These are phyloP conservation scores for Pitangus sulphuratus DNA, from an alignment of 2,797 vertebrate species.

Conservation along the genomic window DNA sequence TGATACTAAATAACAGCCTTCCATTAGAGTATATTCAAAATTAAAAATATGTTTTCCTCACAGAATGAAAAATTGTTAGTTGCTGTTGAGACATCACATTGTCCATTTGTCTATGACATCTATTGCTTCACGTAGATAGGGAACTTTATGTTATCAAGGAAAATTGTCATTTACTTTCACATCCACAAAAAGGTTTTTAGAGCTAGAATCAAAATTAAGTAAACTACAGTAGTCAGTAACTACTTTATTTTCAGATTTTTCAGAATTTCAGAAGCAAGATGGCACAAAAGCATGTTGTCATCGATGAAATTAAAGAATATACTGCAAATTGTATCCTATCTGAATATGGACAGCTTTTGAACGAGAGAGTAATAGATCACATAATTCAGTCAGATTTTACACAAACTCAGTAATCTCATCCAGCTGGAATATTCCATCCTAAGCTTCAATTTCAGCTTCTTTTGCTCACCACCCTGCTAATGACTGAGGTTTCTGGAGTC, in stretches of 20 bases:
- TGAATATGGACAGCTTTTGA: neutral
- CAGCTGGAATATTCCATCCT: neutral
- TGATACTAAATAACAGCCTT: neutral
- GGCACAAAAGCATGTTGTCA: neutral
- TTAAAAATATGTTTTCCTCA: neutral
- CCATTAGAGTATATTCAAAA: neutral
- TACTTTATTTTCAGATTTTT: neutral
- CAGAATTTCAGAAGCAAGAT: neutral
- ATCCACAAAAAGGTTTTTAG: neutral
- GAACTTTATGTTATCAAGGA: neutral
- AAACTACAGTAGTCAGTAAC: neutral
- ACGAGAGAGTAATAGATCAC: neutral
- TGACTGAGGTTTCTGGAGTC: neutral
- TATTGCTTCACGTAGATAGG: neutral
- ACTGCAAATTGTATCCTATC: neutral
- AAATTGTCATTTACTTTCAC: neutral
- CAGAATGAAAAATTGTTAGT: neutral
- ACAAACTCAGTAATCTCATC: neutral
- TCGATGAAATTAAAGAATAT: neutral
- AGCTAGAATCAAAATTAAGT: neutral
- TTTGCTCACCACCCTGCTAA: neutral
- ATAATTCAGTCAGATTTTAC: neutral
- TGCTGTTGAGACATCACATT: neutral
- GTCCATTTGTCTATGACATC: neutral
- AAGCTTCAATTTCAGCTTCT: neutral